Percentiles rank a stretch among this genome's conserved stretches.
Conservation (phyloP, 2,888 invertebrate species). For the Yponomeuta sedellus region DNA sequence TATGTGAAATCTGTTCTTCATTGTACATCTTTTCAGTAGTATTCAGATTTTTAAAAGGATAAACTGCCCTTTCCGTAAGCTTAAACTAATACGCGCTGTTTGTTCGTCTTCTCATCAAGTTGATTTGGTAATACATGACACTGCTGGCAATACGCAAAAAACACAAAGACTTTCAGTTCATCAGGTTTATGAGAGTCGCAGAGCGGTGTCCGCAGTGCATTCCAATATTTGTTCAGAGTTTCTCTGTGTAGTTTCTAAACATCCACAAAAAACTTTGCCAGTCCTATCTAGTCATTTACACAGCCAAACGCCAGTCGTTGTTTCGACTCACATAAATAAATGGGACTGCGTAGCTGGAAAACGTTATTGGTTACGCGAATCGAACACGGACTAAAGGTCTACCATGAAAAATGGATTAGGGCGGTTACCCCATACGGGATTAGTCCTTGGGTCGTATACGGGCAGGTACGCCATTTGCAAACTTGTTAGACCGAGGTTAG, state of each 20-base stretch:
- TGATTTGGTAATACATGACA: neutral
- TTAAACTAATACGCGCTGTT: too few relatives aligned
- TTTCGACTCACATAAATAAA: neutral
- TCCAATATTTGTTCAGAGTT: neutral
- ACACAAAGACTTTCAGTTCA: neutral
- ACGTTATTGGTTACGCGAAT: neutral
- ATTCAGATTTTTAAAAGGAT: too few relatives aligned
- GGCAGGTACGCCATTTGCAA: neutral
- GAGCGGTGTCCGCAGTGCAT: neutral
- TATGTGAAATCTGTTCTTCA: too few relatives aligned
- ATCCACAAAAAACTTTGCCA: neutral
- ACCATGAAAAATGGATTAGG: slow-evolving; percentile 5
- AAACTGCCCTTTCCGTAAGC: too few relatives aligned
- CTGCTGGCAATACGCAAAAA: neutral
- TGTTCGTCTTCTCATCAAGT: too few relatives aligned
- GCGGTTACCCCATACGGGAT: slow-evolving; percentile 5
- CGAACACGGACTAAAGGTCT: neutral
- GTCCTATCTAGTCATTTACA: slow-evolving; percentile 1
- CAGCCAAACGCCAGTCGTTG: neutral
- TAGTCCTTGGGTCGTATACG: slow-evolving; percentile 3
- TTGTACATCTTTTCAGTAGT: too few relatives aligned
- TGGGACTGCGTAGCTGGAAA: neutral
- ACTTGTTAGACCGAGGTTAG: slow-evolving; percentile 3
- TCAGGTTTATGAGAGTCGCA: neutral
- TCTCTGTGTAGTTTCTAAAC: neutral